These are phyloP conservation scores for Nesogale talazaci DNA, from an alignment of 2,113 vertebrate species.

Conservation along the genomic window DNA sequence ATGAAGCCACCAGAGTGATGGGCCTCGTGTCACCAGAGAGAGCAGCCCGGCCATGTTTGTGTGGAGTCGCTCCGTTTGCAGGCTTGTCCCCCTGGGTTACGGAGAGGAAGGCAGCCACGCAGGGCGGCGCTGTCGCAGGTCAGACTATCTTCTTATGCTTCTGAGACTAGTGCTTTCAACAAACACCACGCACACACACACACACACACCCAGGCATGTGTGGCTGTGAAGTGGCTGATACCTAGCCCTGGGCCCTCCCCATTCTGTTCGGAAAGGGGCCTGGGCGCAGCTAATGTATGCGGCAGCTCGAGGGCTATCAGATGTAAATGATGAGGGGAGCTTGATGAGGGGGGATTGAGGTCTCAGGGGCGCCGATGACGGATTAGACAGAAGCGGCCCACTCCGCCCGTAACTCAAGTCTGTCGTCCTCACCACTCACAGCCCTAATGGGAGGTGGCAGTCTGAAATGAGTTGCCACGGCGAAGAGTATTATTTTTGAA, in stretches of 20 bases:
- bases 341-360: constrained; percentile 93
- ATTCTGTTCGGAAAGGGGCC: constrained; percentile 73
- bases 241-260: constrained; percentile 70
- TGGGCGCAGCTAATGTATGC: constrained; percentile 88
- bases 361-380: constrained; percentile 95
- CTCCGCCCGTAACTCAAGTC: constrained; percentile 89
- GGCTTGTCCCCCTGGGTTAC: not conserved
- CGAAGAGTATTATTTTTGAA: constrained; percentile 99
- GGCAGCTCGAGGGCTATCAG: constrained; percentile 86
- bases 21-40: constrained; percentile 52
- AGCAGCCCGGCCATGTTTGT: constrained; percentile 23
- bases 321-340: constrained; percentile 93
- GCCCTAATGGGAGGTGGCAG: constrained; percentile 97
- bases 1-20: not conserved
- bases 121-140: not conserved
- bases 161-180: constrained; percentile 21
- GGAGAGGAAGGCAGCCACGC: not conserved
- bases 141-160: not conserved
- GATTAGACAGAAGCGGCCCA: constrained; percentile 98
- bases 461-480: constrained; percentile 97
- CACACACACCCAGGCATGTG: not conserved
- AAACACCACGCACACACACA: not conserved
- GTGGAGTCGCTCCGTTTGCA: constrained; percentile 41
- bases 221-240: not conserved
- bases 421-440: constrained; percentile 95